Percentiles rank a stretch among this genome's conserved stretches.
Evolutionary conservation across 2,888 invertebrate genomes (phyloP).

Genomic region (Pseudococcus longispinus): DNA sequence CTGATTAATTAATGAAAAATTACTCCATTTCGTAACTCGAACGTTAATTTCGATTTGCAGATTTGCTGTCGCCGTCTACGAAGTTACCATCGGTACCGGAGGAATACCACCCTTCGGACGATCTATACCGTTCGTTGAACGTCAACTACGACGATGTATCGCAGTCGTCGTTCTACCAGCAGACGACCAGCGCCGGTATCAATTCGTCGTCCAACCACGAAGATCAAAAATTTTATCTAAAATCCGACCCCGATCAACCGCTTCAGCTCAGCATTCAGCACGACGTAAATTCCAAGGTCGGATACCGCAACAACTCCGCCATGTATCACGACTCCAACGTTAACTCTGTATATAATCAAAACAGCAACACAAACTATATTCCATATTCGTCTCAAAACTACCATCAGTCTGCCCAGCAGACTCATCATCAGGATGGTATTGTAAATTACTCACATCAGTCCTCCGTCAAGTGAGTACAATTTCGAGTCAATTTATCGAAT

Average conservation of each 20-base stretch:
- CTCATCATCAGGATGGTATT: slow-evolving; percentile 6
- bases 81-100: slow-evolving; percentile 70
- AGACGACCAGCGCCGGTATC: background rate
- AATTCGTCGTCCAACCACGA: slow-evolving; percentile 4
- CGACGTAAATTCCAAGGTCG: background rate
- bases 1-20: too few relatives aligned
- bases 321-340: slow-evolving; percentile 26
- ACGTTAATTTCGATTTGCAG: slow-evolving; percentile 63
- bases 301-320: slow-evolving; percentile 20
- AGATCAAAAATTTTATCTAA: slow-evolving; percentile 48
- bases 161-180: slow-evolving; percentile 40
- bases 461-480: slow-evolving; percentile 17
- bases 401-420: slow-evolving; percentile 34
- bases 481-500: background rate
- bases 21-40: too few relatives aligned
- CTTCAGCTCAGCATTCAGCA: slow-evolving; percentile 38
- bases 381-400: slow-evolving; percentile 44
- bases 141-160: slow-evolving; percentile 51
- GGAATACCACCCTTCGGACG: slow-evolving; percentile 62
- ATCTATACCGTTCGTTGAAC: slow-evolving; percentile 52
- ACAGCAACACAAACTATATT: slow-evolving; percentile 13
- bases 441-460: slow-evolving; percentile 51
- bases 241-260: slow-evolving; percentile 49
- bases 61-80: slow-evolving; percentile 67
- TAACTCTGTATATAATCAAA: slow-evolving; percentile 20